Evolutionary conservation across 1,140 invertebrate species (phyloP), one percentile per base, ranked within the genome.

Genomic region (Samia ricini): DNA sequence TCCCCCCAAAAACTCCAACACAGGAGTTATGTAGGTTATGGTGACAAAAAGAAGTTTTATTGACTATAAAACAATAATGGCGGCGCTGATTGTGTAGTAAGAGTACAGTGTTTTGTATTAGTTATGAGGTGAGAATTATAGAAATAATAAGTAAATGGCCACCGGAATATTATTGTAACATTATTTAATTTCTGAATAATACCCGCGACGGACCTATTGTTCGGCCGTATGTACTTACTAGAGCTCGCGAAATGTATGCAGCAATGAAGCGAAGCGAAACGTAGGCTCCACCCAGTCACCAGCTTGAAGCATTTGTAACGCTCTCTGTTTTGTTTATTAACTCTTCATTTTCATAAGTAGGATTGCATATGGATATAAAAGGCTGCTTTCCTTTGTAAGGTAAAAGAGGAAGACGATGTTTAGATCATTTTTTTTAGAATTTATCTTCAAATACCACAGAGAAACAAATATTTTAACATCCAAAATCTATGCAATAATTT

Each of bases 261-360:
- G 60, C 29, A 52, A 61, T 65, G 19, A 61, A 57, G 59, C 42
- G 58, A 23, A n/a, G 59, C 49, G 29, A 51, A 18, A 29, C 55
- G 22, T 22, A 22, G 52, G 15, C 52, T 55, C 21, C 52, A 10
- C 52, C 22, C 52, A 24, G 21, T 52, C 52, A 21, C 50, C 19
- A 15, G 19, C 50, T 51, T 51, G 8, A 20, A 21, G 18, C 50
- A 51, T 22, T 51, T 21, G 21, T 51, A 22, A 51, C 50, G 18
- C 8, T 21, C 8, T 52, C 22, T 52, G 22, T 52, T 52, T 52
- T 52, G 19, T 52, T 52, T 52, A 52, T 20, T 52, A 21, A 52
- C 50, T 12, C 50, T 52, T 21, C 50, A 21, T 52, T 52, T 23
- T 52, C 33, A 42, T 42, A 42, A 42, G 33, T 42, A 42, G 2